A percentile compares a stretch with the other conserved stretches of the same genome.
Conservation (phyloP, 2,797 vertebrate species). For the Pygocentrus nattereri region DNA sequence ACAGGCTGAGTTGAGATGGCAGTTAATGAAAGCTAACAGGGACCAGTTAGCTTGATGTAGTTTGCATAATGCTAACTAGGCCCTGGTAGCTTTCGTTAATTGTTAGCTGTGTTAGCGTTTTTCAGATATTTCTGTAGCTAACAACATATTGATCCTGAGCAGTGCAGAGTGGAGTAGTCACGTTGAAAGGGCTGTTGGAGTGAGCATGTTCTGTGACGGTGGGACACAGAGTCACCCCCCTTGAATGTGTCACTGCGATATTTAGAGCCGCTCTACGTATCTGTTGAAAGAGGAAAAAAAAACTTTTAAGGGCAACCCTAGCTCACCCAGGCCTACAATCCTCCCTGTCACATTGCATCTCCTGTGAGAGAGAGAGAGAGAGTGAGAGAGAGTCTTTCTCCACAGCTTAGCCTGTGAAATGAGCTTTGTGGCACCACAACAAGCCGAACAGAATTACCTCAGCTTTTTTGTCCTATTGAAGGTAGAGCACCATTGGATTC, state of each 20-base stretch:
- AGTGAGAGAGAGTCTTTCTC: not conserved
- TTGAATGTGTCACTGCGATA: not conserved
- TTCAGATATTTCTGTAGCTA: not conserved
- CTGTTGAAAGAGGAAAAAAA: constrained; percentile 8
- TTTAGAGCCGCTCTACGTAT: not conserved
- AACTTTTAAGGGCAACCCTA: not conserved
- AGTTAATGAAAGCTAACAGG: constrained; percentile 1
- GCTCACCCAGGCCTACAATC: not conserved
- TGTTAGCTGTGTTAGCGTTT: constrained; percentile 4
- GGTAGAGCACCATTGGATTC: constrained; percentile 36
- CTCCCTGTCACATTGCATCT: constrained; percentile 24
- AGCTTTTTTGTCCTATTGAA: constrained; percentile 29
- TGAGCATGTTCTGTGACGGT: not conserved
- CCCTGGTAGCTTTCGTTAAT: not conserved
- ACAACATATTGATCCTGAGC: not conserved
- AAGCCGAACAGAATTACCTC: constrained; percentile 30
- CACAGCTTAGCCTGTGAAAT: constrained; percentile 24
- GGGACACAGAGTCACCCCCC: too few relatives aligned
- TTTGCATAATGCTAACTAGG: not conserved
- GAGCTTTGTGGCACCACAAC: constrained; percentile 7
- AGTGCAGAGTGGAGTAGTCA: not conserved
- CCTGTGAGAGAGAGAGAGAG: not conserved
- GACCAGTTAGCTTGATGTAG: not conserved
- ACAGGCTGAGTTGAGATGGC: not conserved
- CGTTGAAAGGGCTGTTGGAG: not conserved